Percentiles rank a stretch among this genome's conserved stretches.
These are phyloP conservation scores for Agrotis puta DNA, from an alignment of 2,888 invertebrate species.

Conservation along the genomic window DNA sequence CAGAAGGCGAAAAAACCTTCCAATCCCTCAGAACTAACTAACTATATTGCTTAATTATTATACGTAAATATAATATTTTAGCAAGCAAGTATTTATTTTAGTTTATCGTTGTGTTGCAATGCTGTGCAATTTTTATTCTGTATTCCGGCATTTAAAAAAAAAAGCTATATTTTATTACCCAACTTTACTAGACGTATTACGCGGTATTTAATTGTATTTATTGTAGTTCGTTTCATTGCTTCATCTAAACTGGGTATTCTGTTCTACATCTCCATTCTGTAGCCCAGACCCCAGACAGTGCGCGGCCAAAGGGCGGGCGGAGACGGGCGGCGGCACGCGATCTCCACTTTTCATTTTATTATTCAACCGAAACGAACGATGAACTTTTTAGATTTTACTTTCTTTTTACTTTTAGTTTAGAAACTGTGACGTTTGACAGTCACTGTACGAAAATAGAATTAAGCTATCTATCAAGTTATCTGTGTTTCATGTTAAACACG, in stretches of 20 bases:
- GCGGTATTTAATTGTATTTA: background rate
- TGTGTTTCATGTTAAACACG: conserved; percentile 18
- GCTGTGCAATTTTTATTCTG: too few species aligned
- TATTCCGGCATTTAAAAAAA: too few species aligned
- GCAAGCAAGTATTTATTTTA: background rate
- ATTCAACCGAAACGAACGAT: conserved; percentile 75
- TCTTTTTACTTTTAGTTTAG: conserved; percentile 63
- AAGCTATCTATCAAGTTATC: conserved; percentile 2
- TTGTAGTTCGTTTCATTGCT: background rate
- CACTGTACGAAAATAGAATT: conserved; percentile 12
- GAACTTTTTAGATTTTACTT: conserved; percentile 79
- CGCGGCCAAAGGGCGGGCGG: conserved; percentile 65
- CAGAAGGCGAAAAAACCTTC: background rate
- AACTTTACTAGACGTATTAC: too few species aligned
- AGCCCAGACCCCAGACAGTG: conserved; percentile 49
- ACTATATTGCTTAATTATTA: too few species aligned
- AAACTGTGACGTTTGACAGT: conserved; percentile 26
- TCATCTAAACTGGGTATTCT: conserved; percentile 26
- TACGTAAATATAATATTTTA: background rate
- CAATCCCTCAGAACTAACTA: too few species aligned
- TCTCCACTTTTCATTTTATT: conserved; percentile 68
- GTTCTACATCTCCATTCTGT: conserved; percentile 3
- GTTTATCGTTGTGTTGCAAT: background rate
- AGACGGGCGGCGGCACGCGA: conserved; percentile 78
- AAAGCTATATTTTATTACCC: too few species aligned